A percentile compares a stretch with the other conserved stretches of the same genome.
Conservation (phyloP, 2,888 invertebrate species). For the Tipula confusa region DNA sequence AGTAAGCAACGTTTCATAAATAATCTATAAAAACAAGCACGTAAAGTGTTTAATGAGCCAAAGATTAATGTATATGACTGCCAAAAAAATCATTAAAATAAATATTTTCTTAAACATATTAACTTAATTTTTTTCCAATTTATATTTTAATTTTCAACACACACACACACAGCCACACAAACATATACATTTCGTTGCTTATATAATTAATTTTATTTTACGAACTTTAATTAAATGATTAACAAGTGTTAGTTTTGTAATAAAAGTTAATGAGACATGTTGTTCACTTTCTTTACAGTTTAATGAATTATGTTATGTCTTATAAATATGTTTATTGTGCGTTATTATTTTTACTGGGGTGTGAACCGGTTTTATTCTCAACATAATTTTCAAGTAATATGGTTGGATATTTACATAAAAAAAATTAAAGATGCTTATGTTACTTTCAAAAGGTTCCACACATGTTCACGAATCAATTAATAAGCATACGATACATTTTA, state of each 20-base stretch:
- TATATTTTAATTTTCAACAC: background rate
- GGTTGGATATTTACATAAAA: no score
- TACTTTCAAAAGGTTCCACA: no score
- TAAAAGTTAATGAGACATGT: slow-evolving; percentile 12
- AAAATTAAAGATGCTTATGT: no score
- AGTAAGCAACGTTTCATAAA: no score
- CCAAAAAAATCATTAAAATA: background rate
- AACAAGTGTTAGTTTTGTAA: slow-evolving; percentile 14
- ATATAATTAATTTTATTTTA: background rate
- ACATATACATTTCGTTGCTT: no score
- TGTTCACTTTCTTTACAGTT: background rate
- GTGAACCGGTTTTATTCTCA: background rate
- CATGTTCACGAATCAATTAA: no score
- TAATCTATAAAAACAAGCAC: no score
- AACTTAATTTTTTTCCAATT: background rate
- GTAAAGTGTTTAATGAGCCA: background rate
- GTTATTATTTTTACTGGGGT: background rate
- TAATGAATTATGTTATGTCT: slow-evolving; percentile 20
- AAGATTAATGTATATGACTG: background rate
- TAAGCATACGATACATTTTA: no score
- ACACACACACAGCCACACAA: background rate
- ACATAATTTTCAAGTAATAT: no score
- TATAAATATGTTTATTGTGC: background rate
- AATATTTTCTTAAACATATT: background rate
- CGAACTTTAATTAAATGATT: slow-evolving; percentile 3